Evolutionary conservation across 2,113 vertebrate genomes (phyloP), one percentile per base, ranked within the genome.

Genomic region (Aptenodytes patagonicus): DNA sequence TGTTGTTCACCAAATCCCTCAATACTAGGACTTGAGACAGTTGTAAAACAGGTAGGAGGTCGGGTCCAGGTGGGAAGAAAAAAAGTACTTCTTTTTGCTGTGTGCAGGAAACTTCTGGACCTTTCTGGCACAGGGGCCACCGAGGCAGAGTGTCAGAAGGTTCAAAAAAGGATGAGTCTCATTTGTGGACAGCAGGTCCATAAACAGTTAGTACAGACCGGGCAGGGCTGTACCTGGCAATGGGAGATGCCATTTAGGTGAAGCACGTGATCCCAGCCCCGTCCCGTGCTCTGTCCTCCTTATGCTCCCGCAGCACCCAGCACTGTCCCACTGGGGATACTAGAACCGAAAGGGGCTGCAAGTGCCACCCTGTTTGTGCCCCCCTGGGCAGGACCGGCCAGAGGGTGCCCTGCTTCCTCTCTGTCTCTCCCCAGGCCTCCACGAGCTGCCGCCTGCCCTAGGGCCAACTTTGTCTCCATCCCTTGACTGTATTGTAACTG

Each of bases 401-500:
- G 76, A 28, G 38, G 32, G 38, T 62, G 49, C 36, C 34, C 36
- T 21, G 47, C 21, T 51, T 61, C 32, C 21, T 36, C 42, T 55
- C 22, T 20, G 20, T 24, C 32, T 51, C 54, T 55, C 21, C 21
- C 40, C 25, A 54, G 25, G n/a, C n/a, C 20, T 75, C 76, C 69
- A 36, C 1, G 8, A 81, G 46, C 69, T 32, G 21, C 7, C 15
- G 21, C 69, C 54, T 31, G 17, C 47, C 62, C 38, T 32, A 21
- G 1, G 13, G 36, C 73, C 44, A 31, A 15, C 16, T 40, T 29
- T 11, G 24, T 1, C 0, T 81, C n/a, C 3, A 0, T 57, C 51
- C 32, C 25, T 17, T 47, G 34, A 17, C 36, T 4, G 1, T 32
- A 14, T 7, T 7, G 21, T 60, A 36, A 66, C 22, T 0, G 3